Evolutionary conservation across 2,113 vertebrate species (phyloP).

Genomic region (Alces alces): DNA sequence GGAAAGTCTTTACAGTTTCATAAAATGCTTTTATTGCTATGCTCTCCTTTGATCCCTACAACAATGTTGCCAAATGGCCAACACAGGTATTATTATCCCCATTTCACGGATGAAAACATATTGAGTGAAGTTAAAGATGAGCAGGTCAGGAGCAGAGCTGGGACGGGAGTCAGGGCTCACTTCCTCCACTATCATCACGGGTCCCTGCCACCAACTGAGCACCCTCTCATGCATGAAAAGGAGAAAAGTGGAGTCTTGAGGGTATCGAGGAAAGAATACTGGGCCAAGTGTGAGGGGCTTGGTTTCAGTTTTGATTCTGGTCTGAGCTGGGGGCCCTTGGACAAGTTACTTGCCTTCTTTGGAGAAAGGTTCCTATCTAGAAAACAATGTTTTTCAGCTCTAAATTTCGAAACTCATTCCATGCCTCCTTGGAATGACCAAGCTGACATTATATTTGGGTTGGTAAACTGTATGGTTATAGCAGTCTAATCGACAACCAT

Average conservation of each 20-base stretch:
- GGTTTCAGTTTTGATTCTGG: not conserved
- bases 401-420: not conserved
- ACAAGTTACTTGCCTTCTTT: not conserved
- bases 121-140: not conserved
- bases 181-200: accelerated
- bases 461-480: not conserved
- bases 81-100: not conserved
- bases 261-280: not conserved
- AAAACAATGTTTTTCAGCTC: not conserved
- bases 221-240: not conserved
- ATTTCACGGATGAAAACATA: not conserved
- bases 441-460: not conserved
- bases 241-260: not conserved
- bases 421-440: not conserved
- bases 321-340: not conserved
- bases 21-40: not conserved
- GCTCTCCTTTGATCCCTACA: not conserved
- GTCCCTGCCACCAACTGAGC: accelerated
- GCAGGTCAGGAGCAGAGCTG: not conserved
- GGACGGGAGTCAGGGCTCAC: not conserved
- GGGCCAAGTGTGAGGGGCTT: not conserved
- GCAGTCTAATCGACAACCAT: not conserved
- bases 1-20: not conserved
- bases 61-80: not conserved
- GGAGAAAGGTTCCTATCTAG: not conserved